Evolutionary conservation across 2,888 invertebrate genomes (phyloP), one percentile per base, ranked within the genome.

Genomic region (Lepidocyrtinus sp.): DNA sequence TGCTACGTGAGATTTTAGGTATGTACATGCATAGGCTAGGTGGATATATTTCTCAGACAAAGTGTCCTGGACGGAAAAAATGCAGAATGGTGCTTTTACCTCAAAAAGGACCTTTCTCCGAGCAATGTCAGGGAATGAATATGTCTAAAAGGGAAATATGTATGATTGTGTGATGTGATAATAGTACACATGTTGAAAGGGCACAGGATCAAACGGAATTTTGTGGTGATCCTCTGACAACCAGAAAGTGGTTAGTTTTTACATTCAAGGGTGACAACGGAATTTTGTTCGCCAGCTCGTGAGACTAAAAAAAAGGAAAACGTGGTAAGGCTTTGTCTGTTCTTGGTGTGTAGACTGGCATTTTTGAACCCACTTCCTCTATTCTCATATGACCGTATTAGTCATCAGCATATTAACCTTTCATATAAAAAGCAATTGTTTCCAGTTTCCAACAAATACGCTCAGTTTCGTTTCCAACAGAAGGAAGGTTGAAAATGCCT

Each of bases 151-250:
- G 7, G 2, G 59, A 36, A 12, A 5, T 21, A 59, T 59, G 59
- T 59, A 59, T 59, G 59, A 59, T 59, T 21, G 59, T 59, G 59
- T 59, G 59, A 59, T 59, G 59, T 59, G 59, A 59, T 59, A 59
- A 59, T 59, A 59, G n/a, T 50, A 65, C 55, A 26, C 50, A 61
- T 59, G 75, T 70, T 76, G 65, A 64, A 70, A 59, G 77, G 68
- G 67, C 63, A 69, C 76, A 76, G 76, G 71, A 71, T 71, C 70
- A 76, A 76, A 76, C 71, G 76, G 71, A 76, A 76, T 76, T 76
- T 76, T 71, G 76, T 45, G 76, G 76, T 76, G 76, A 76, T 76
- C 76, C 76, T 76, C 70, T 70, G 76, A 76, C 76, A 76, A 76
- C 70, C 76, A 76, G 64, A 76, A 71, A 71, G 76, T 71, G 76